phyloP scores from a whole-genome alignment of 1,140 invertebrate species.

The Drosophila kikkawai region DNA sequence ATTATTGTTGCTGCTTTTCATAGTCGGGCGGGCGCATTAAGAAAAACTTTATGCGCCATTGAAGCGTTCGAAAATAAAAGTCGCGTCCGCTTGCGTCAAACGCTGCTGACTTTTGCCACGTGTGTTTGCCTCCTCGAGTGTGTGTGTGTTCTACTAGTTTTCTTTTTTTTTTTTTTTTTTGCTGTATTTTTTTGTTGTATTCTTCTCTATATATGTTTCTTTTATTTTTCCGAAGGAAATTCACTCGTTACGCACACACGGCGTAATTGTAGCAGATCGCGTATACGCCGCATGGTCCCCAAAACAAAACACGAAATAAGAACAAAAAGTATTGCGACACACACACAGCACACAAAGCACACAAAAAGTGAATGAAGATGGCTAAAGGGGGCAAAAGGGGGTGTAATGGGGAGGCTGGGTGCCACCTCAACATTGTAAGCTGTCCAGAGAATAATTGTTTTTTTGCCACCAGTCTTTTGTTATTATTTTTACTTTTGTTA shows the following conservation, averaged over 20 bases:
- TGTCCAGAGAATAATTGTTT: slow-evolving; percentile 14
- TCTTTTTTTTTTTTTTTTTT: neutral
- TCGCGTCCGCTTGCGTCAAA: slow-evolving; percentile 77
- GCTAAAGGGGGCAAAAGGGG: neutral
- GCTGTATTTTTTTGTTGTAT: neutral
- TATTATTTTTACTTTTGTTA: neutral
- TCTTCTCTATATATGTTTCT: slow-evolving; percentile 8
- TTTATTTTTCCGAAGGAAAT: slow-evolving; percentile 31
- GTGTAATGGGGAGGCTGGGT: neutral
- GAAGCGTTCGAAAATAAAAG: slow-evolving; percentile 83
- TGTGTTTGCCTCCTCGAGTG: slow-evolving; percentile 25
- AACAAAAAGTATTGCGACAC: slow-evolving; percentile 58
- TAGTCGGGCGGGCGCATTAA: slow-evolving; percentile 80
- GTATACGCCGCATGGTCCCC: slow-evolving; percentile 62
- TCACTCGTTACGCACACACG: slow-evolving; percentile 52
- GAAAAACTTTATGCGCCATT: slow-evolving; percentile 83
- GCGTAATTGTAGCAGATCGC: slow-evolving; percentile 71
- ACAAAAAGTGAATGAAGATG: slow-evolving; percentile 24
- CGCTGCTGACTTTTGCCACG: slow-evolving; percentile 31
- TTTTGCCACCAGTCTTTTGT: slow-evolving; percentile 11
- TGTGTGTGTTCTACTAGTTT: slow-evolving; percentile 20
- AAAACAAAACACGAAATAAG: slow-evolving; percentile 15
- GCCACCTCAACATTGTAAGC: slow-evolving; percentile 33
- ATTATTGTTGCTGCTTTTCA: slow-evolving; percentile 80
- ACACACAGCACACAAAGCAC: slow-evolving; percentile 3